Evolutionary conservation across 2,113 vertebrate species (phyloP).

Genomic region (Chionomys nivalis): DNA sequence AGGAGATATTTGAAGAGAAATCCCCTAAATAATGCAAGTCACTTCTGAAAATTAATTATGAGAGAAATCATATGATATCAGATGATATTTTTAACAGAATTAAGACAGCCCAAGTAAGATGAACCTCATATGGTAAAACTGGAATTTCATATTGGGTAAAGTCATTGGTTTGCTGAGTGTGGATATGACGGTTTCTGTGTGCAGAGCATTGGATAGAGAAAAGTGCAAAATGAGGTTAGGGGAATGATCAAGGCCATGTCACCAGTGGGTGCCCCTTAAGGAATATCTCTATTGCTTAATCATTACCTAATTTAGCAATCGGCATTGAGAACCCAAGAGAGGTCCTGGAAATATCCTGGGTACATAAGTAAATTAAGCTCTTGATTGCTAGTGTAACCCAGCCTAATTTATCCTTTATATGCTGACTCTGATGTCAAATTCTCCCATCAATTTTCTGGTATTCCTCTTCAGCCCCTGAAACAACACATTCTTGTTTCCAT

Average conservation of each 20-base stretch:
- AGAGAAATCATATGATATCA: background rate
- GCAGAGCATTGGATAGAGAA: background rate
- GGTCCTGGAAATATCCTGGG: background rate
- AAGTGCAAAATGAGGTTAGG: background rate
- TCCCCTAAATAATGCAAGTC: background rate
- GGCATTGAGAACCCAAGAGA: background rate
- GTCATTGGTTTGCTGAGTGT: background rate
- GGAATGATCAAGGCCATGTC: background rate
- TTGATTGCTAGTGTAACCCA: constrained; percentile 3
- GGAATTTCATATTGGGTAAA: background rate
- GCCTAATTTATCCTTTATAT: background rate
- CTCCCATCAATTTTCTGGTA: background rate
- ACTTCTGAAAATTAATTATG: background rate
- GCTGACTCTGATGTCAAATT: background rate
- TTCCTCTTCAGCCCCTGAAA: background rate
- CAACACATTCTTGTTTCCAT: background rate
- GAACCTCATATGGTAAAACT: background rate
- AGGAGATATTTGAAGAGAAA: background rate
- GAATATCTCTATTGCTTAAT: background rate
- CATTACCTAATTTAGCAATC: background rate
- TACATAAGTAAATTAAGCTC: background rate
- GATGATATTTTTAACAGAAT: background rate
- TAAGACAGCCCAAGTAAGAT: background rate
- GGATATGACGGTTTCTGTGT: background rate
- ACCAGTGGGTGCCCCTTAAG: background rate